Percentiles rank a stretch among this genome's conserved stretches.
Conservation (phyloP, 2,113 vertebrate genomes). For the Psephotus haematonotus region DNA sequence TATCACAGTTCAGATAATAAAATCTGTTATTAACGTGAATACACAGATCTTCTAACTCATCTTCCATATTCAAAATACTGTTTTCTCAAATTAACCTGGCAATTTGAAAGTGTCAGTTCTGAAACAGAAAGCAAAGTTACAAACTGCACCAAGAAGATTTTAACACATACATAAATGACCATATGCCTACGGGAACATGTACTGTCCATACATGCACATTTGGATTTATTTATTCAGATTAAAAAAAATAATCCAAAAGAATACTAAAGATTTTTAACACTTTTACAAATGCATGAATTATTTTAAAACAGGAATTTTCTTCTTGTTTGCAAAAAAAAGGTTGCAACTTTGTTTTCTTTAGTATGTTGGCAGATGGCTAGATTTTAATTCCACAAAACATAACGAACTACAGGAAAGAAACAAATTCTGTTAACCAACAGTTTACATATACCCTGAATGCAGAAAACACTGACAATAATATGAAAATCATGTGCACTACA, state of each 20-base stretch:
- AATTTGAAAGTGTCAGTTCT: background rate
- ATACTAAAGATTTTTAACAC: background rate
- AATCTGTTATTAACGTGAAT: background rate
- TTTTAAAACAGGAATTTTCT: background rate
- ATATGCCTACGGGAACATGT: background rate
- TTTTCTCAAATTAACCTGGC: background rate
- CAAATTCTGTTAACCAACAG: background rate
- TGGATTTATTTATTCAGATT: background rate
- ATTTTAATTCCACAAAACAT: background rate
- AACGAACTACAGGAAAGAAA: background rate
- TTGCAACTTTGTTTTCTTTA: background rate
- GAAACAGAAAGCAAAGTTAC: background rate
- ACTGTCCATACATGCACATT: background rate
- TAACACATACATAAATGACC: background rate
- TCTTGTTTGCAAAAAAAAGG: background rate
- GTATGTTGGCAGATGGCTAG: background rate
- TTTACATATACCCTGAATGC: background rate
- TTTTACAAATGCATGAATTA: background rate
- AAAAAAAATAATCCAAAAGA: background rate
- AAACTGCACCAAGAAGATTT: background rate
- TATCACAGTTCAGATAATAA: constrained; percentile 12
- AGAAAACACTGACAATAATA: background rate
- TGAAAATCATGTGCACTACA: background rate
- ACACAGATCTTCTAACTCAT: background rate
- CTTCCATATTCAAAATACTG: background rate